Evolutionary conservation across 1,140 invertebrate species (phyloP), one percentile per base, ranked within the genome.

Genomic region (Ephestia elutella): DNA sequence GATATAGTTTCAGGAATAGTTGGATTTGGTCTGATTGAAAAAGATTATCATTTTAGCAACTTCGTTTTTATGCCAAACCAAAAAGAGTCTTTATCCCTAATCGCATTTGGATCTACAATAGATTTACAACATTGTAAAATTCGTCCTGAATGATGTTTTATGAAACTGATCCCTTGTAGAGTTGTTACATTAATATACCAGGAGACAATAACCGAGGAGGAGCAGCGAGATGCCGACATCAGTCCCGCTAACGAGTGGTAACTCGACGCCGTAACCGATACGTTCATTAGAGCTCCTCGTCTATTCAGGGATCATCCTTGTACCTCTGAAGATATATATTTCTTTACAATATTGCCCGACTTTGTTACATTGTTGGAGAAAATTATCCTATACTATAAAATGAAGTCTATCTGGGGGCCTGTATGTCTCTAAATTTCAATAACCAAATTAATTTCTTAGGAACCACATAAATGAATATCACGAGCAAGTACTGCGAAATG

Each of bases 281-380:
- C 80, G 66, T 80, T 83, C 80, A 83, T 82, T 82, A 83, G 70
- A 65, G n/a, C 63, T 72, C 67, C 66, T 70, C 71, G 68, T 64
- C 68, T 68, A 66, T 73, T 68, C 70, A 63, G 62, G 28, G 66
- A 65, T 59, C 70, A 65, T 59, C 70, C 68, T 70, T 63, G 66
- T 74, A 71, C 66, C 59, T 57, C 44, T 50, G 59, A 66, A 44
- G 59, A 67, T 72, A 72, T 72, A 67, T 72, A 72, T 72, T 78
- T 63, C 64, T 64, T 73, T 75, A 73, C 67, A 67, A 28, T 13
- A 56, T 44, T 35, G 32, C 32, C 32, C 9, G 1, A 44, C 38
- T 44, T 38, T 2, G 8, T 38, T 38, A 38, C 32, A 38, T 38
- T 44, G 38, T 13, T 2, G 2, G 13, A 11, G 9, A 35, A n/a